Percentiles rank a stretch among this genome's conserved stretches.
phyloP scores from a whole-genome alignment of 2,888 invertebrate genomes.

The Synergus gifuensis region DNA sequence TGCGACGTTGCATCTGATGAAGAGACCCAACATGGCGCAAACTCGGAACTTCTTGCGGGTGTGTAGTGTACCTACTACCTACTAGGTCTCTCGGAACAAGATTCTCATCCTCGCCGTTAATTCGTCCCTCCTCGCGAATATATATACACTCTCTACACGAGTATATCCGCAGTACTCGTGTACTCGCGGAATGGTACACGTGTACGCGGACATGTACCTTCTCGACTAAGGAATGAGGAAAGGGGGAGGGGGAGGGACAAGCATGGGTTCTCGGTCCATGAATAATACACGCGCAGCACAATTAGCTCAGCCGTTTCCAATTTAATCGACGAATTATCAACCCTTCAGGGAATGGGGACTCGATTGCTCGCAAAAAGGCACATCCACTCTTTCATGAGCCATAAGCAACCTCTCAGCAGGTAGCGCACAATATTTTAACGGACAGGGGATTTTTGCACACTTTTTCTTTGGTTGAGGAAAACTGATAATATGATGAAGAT shows the following conservation, averaged over 20 bases:
- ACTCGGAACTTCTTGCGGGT: constrained; percentile 3
- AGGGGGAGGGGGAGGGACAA: constrained; percentile 38
- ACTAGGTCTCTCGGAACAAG: constrained; percentile 1
- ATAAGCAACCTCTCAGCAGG: constrained; percentile 50
- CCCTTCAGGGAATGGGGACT: constrained; percentile 71
- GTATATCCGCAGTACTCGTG: constrained; percentile 16
- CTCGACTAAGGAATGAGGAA: constrained; percentile 29
- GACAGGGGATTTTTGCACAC: neutral
- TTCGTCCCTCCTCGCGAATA: neutral
- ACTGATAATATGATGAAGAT: neutral
- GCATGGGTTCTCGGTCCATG: constrained; percentile 58
- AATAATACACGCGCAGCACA: constrained; percentile 75
- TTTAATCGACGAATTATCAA: constrained; percentile 77
- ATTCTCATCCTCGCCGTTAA: constrained; percentile 1
- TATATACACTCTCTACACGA: neutral
- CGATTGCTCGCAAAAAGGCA: constrained; percentile 62
- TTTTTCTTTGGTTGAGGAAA: neutral
- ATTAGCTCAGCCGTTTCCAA: constrained; percentile 76
- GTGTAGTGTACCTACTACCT: neutral
- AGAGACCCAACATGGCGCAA: constrained; percentile 15
- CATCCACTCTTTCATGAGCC: constrained; percentile 14
- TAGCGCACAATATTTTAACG: constrained; percentile 43
- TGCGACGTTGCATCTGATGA: neutral
- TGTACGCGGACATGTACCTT: constrained; percentile 4
- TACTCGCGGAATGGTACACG: constrained; percentile 11